Evolutionary conservation across 2,113 vertebrate species (phyloP).

Genomic region (Pomatostomus ruficeps): DNA sequence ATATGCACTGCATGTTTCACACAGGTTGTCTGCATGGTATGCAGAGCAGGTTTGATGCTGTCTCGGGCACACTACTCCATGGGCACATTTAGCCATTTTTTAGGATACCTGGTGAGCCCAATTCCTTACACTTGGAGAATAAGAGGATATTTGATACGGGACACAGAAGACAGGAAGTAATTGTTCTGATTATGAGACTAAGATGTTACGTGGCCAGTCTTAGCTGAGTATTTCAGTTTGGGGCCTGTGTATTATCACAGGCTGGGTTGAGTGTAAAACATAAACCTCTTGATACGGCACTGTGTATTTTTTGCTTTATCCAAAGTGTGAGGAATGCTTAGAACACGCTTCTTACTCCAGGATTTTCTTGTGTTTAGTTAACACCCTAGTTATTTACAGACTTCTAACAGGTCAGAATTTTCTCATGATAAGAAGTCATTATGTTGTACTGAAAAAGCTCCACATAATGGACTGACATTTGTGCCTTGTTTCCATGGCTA

Average conservation of each 20-base stretch:
- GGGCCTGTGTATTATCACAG: not conserved
- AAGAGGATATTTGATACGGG: not conserved
- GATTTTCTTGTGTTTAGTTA: not conserved
- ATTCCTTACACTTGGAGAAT: not conserved
- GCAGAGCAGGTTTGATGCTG: rapidly evolving
- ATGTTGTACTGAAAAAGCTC: not conserved
- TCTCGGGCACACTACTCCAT: not conserved
- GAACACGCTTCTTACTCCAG: not conserved
- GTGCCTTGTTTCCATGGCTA: not conserved
- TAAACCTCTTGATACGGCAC: not conserved
- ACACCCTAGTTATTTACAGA: not conserved
- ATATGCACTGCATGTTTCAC: not conserved
- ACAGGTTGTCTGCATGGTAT: not conserved
- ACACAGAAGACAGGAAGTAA: not conserved
- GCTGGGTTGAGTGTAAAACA: not conserved
- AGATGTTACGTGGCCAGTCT: not conserved
- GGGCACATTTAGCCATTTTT: not conserved
- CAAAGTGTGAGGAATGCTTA: not conserved
- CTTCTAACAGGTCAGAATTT: not conserved
- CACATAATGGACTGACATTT: not conserved
- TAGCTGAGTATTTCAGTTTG: not conserved
- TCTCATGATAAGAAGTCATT: not conserved
- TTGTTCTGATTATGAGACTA: not conserved
- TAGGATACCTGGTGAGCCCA: not conserved
- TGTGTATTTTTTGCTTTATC: not conserved